A percentile compares a stretch with the other conserved stretches of the same genome.
Conservation (phyloP, 2,888 invertebrate genomes). For the Xestia c-nigrum region DNA sequence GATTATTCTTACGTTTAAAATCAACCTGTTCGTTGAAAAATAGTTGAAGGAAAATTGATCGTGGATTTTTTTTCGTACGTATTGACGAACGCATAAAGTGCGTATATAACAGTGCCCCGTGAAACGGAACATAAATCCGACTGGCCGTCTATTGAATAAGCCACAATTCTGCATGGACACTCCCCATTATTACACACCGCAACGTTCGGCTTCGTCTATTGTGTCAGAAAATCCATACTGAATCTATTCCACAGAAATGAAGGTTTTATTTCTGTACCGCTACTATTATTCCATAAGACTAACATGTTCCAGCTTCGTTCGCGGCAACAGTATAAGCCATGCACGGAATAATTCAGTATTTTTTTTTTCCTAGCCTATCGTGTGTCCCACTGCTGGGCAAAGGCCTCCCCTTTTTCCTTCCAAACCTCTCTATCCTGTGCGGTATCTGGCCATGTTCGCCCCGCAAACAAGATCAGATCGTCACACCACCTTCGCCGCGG, state of each 20-base stretch:
- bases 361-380: too few species aligned
- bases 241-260: conserved; percentile 58
- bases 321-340: background rate
- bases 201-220: conserved; percentile 66
- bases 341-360: too few species aligned
- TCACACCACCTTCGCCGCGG: too few species aligned
- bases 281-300: conserved; percentile 17
- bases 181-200: conserved; percentile 73
- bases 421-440: too few species aligned
- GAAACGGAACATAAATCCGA: conserved; percentile 64
- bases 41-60: conserved; percentile 13
- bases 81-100: conserved; percentile 61
- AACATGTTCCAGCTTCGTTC: background rate
- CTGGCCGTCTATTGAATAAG: conserved; percentile 65
- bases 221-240: conserved; percentile 71
- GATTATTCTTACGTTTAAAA: conserved; percentile 16
- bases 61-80: conserved; percentile 11
- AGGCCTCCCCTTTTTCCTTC: too few species aligned
- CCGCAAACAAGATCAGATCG: too few species aligned
- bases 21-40: conserved; percentile 16
- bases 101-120: conserved; percentile 52
- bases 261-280: conserved; percentile 35
- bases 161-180: conserved; percentile 71
- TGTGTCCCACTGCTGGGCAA: too few species aligned
- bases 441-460: too few species aligned